These are phyloP conservation scores for Corythucha ciliata DNA, from an alignment of 2,888 invertebrate genomes.

Conservation along the genomic window DNA sequence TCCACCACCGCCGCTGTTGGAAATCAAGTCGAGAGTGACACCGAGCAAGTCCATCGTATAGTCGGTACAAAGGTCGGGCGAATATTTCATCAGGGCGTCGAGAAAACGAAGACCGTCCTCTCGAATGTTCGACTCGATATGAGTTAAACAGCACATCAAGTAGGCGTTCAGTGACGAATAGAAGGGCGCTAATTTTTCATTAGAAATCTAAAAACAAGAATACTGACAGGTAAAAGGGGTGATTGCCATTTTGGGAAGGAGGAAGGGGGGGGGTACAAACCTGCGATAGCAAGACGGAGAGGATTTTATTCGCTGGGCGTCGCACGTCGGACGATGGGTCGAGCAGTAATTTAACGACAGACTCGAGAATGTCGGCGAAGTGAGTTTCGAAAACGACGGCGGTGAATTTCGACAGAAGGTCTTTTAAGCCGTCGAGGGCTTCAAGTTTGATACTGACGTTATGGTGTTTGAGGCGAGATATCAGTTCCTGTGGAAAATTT, in stretches of 20 bases:
- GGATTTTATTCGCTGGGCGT: constrained; percentile 44
- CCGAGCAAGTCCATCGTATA: constrained; percentile 63
- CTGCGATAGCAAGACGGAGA: constrained; percentile 40
- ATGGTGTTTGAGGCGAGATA: constrained; percentile 63
- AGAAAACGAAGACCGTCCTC: constrained; percentile 72
- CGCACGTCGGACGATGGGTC: constrained; percentile 57
- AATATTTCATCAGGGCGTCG: constrained; percentile 61
- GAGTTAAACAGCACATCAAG: constrained; percentile 81
- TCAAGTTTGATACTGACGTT: constrained; percentile 58
- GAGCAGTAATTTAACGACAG: constrained; percentile 56
- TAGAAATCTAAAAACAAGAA: constrained; percentile 43
- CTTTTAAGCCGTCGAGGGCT: constrained; percentile 49
- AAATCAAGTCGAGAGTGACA: constrained; percentile 77
- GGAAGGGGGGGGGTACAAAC: constrained; percentile 36
- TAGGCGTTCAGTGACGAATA: constrained; percentile 68
- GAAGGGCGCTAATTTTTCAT: constrained; percentile 56
- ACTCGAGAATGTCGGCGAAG: constrained; percentile 58
- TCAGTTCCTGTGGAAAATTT: constrained; percentile 46
- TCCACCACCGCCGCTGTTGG: constrained; percentile 53
- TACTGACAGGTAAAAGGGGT: too few species aligned
- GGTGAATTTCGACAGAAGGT: constrained; percentile 44
- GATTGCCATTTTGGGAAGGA: too few species aligned
- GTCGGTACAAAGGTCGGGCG: constrained; percentile 55
- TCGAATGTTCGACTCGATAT: constrained; percentile 68
- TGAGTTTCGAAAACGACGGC: constrained; percentile 47